Percentiles rank a stretch among this genome's conserved stretches.
Evolutionary conservation across 1,140 invertebrate genomes (phyloP).

Genomic region (Drosophila athabasca): DNA sequence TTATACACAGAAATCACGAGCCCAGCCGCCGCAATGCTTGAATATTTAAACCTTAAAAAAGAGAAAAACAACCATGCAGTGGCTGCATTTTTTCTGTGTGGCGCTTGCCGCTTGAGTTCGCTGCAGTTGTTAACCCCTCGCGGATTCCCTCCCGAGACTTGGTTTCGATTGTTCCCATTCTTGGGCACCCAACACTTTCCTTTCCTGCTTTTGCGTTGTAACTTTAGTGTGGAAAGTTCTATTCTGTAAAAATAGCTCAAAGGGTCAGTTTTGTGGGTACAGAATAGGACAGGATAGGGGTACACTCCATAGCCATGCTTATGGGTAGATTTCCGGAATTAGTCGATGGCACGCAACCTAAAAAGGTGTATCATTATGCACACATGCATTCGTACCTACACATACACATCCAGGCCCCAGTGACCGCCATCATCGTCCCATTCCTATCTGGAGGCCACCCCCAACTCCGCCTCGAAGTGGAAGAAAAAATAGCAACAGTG

Average conservation of each 20-base stretch:
- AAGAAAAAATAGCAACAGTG: too few species aligned
- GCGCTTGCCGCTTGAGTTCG: constrained; percentile 57
- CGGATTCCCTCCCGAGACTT: neutral
- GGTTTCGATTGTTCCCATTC: constrained; percentile 10
- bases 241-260: constrained; percentile 27
- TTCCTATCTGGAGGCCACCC: neutral
- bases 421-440: constrained; percentile 22
- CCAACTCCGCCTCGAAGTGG: too few species aligned
- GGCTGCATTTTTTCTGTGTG: constrained; percentile 14
- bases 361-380: constrained; percentile 50
- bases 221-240: constrained; percentile 7
- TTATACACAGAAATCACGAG: constrained; percentile 1
- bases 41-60: constrained; percentile 25
- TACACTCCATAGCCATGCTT: constrained; percentile 57
- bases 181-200: constrained; percentile 14
- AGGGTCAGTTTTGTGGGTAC: constrained; percentile 7
- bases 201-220: constrained; percentile 60
- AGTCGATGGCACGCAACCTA: constrained; percentile 61
- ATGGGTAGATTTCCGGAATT: constrained; percentile 68
- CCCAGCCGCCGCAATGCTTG: constrained; percentile 2
- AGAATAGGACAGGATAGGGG: constrained; percentile 5
- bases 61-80: neutral
- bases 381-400: constrained; percentile 34
- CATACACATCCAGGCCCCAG: constrained; percentile 15
- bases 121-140: constrained; percentile 67